A percentile compares a stretch with the other conserved stretches of the same genome.
phyloP scores from a whole-genome alignment of 2,797 vertebrate species.

The Cetoscarus ocellatus region DNA sequence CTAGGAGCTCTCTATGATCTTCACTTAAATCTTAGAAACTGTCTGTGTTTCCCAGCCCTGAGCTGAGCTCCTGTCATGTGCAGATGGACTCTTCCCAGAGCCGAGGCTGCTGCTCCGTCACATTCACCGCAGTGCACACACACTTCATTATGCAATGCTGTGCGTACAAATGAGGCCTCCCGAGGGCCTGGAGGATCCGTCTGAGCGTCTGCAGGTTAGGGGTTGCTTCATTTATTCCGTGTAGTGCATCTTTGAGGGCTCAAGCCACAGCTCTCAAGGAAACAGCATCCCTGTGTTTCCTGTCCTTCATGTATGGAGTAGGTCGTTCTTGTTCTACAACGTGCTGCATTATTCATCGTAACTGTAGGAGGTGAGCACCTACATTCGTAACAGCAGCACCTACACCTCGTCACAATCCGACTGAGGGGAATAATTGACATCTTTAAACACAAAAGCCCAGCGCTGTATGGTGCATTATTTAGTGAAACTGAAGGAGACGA shows the following conservation, averaged over 20 bases:
- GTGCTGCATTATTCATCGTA: conserved; percentile 68
- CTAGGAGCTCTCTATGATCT: too few species aligned
- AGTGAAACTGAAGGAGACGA: conserved; percentile 46
- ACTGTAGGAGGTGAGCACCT: conserved; percentile 39
- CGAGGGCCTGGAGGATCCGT: conserved; percentile 18
- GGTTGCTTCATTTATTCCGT: conserved; percentile 22
- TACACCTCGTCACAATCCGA: conserved; percentile 17
- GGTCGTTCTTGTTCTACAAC: conserved; percentile 18
- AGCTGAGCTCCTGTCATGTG: conserved; percentile 58
- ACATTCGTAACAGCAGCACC: conserved; percentile 14
- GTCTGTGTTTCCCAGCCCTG: too few species aligned
- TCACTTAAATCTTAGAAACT: too few species aligned
- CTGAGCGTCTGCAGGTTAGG: conserved; percentile 40
- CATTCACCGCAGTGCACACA: conserved; percentile 44
- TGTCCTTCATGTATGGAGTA: conserved; percentile 1
- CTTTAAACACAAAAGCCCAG: conserved; percentile 19
- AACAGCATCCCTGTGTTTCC: conserved; percentile 27
- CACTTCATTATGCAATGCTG: conserved; percentile 58
- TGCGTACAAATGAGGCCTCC: conserved; percentile 50
- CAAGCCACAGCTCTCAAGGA: conserved; percentile 11
- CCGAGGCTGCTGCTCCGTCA: conserved; percentile 46
- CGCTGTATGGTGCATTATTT: conserved; percentile 47
- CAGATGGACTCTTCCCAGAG: conserved; percentile 72
- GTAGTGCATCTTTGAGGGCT: conserved; percentile 7
- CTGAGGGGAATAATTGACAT: conserved; percentile 10